Base-by-base conservation (phyloP, 2,113 vertebrate genomes). In the Cyanistes caeruleus region DNA sequence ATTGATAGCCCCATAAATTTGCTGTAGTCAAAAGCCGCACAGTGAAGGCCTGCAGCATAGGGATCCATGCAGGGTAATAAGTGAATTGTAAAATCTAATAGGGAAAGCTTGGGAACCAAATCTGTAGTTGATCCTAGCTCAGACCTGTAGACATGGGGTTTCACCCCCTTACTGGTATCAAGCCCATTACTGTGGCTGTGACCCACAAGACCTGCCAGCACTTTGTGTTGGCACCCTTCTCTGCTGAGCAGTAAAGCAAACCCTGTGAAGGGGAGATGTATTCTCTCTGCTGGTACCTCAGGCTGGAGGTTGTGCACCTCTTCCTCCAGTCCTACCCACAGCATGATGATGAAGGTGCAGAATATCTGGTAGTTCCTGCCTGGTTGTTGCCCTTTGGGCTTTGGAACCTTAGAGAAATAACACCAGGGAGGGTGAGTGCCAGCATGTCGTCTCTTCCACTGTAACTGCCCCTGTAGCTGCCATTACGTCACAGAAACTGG, bases 221-320 rank as follows among this genome's bases (percentile, higher is more conserved):
- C 28, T 21, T 68, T 62, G 25, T 62, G 43, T 22, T 73, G 35
- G 12, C 7, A 9, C 13, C 30, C 22, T 85, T 80, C 48, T 82
- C 56, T 67, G 25, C 24, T 41, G 9, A 92, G 43, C 28, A 43
- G 65, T 23, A 72, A 48, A 82, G 62, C 49, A 68, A 58, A 30
- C 14, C 16, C 5, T 3, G 30, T 21, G 43, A 35, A 78, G 59
- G 33, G 12, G n/a, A 84, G 22, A 74, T 33, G 35, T 4, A 33
- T 43, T 35, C 20, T 53, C 23, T 37, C 43, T 88, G 23, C 46
- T 53, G 43, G 28, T 31, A 74, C 35, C 8, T 67, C 58, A 49
- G 69, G 15, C 24, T 4, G 5, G 21, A 76, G 30, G 6, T 5
- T 3, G 0, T 64, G 24, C 0, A 1, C n/a, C 19, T 13, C 22